These are phyloP conservation scores for Aphidoletes aphidimyza DNA, from an alignment of 2,888 invertebrate genomes.

Conservation along the genomic window DNA sequence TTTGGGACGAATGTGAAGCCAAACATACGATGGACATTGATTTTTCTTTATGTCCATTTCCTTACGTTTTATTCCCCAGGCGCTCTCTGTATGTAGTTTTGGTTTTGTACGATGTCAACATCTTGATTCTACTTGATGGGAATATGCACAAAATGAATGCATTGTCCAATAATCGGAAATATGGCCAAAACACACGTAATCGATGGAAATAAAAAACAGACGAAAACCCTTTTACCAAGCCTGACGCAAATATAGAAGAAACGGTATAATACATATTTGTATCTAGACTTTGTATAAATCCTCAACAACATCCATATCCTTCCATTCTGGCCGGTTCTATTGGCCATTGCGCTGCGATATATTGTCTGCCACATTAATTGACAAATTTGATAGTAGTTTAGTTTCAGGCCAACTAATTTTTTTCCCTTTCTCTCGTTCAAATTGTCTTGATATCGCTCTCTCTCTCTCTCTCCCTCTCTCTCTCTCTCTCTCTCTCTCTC, in stretches of 20 bases:
- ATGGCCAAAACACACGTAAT: slow-evolving; percentile 46
- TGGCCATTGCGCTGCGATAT: not conserved
- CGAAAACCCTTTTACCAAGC: slow-evolving; percentile 23
- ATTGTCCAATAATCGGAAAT: slow-evolving; percentile 34
- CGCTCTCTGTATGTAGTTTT: too few species aligned
- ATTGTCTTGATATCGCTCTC: too few species aligned
- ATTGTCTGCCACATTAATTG: not conserved
- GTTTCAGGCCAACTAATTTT: not conserved
- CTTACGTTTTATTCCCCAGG: too few species aligned
- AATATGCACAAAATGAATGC: slow-evolving; percentile 16
- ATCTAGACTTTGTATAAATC: not conserved
- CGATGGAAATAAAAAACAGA: slow-evolving; percentile 27
- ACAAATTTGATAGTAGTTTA: not conserved
- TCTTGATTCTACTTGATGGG: too few species aligned
- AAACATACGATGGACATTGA: slow-evolving; percentile 20
- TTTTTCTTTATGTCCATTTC: slow-evolving; percentile 38
- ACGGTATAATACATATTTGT: not conserved
- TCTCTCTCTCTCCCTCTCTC: too few species aligned
- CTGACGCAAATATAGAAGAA: slow-evolving; percentile 7
- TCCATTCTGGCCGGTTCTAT: not conserved
- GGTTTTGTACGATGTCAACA: too few species aligned
- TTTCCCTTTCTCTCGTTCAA: too few species aligned
- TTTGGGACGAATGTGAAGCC: slow-evolving; percentile 35
- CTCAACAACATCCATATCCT: not conserved
- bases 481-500: too few species aligned